These are phyloP conservation scores for Syritta pipiens DNA, from an alignment of 2,888 invertebrate genomes.

Conservation along the genomic window DNA sequence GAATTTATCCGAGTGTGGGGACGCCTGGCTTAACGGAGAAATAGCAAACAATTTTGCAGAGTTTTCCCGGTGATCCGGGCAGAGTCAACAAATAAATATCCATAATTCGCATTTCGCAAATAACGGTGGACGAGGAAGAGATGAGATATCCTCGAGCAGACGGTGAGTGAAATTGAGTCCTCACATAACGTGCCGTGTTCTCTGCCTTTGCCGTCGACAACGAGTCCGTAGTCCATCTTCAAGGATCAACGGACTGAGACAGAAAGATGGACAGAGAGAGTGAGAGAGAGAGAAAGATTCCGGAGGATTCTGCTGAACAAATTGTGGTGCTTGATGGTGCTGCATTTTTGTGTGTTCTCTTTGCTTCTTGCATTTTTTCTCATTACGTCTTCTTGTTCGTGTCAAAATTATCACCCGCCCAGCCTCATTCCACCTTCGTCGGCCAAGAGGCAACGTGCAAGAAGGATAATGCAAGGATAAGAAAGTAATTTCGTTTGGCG, in stretches of 20 bases:
- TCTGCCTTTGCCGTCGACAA: no score
- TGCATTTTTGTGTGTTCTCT: constrained; percentile 20
- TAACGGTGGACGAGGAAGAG: no score
- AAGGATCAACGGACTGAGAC: no score
- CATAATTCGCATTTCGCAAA: constrained; percentile 4
- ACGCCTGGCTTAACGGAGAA: not conserved
- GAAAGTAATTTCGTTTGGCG: constrained; percentile 54
- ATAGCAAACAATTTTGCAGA: not conserved
- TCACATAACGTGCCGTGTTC: no score
- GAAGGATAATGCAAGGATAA: constrained; percentile 60
- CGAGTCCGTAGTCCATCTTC: not conserved
- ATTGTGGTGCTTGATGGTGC: constrained; percentile 24
- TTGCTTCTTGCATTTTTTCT: constrained; percentile 33
- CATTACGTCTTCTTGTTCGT: constrained; percentile 38
- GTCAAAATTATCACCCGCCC: constrained; percentile 44
- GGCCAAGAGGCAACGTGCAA: constrained; percentile 35
- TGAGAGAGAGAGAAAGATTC: constrained; percentile 7
- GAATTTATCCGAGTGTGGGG: not conserved
- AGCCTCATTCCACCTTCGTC: constrained; percentile 8
- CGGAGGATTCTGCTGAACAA: not conserved
- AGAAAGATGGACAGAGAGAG: not conserved
- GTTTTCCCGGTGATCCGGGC: not conserved
- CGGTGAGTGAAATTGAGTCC: constrained; percentile 19
- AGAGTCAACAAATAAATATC: constrained; percentile 26
- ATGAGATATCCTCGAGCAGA: not conserved